These are phyloP conservation scores for Catocala sponsa DNA, from an alignment of 2,888 invertebrate species.

Conservation along the genomic window DNA sequence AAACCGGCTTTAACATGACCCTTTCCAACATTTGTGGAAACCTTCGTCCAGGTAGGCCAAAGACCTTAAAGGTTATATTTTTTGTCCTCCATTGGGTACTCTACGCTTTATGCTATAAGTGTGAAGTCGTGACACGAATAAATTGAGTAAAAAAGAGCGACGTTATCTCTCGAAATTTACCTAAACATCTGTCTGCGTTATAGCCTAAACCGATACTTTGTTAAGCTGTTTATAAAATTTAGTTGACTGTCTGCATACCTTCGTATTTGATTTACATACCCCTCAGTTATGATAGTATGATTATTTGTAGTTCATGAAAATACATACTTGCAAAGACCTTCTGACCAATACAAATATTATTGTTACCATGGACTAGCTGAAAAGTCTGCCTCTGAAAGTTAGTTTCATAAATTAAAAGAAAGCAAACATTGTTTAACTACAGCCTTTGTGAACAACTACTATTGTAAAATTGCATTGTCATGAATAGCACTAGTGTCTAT, in stretches of 20 bases:
- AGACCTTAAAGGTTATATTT: constrained; percentile 57
- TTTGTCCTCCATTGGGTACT: constrained; percentile 44
- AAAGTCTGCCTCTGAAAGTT: no score
- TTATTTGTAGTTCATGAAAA: no score
- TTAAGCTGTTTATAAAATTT: not conserved
- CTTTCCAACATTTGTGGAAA: constrained; percentile 47
- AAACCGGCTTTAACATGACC: constrained; percentile 18
- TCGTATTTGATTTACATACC: not conserved
- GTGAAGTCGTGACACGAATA: constrained; percentile 53
- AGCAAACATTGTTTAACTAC: no score
- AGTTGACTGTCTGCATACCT: not conserved
- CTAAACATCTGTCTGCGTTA: not conserved
- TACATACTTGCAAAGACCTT: no score
- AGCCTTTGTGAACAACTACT: no score
- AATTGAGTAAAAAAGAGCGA: constrained; percentile 31
- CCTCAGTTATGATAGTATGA: no score
- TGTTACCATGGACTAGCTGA: no score
- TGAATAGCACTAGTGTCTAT: no score
- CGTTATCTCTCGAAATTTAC: constrained; percentile 9
- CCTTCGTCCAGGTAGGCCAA: constrained; percentile 53
- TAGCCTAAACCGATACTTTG: not conserved
- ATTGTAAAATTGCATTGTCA: no score
- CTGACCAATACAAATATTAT: no score
- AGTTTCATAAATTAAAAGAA: no score
- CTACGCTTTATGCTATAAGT: constrained; percentile 38